Evolutionary conservation across 2,797 vertebrate species (phyloP), one percentile per base, ranked within the genome.

Genomic region (Valencia hispanica): DNA sequence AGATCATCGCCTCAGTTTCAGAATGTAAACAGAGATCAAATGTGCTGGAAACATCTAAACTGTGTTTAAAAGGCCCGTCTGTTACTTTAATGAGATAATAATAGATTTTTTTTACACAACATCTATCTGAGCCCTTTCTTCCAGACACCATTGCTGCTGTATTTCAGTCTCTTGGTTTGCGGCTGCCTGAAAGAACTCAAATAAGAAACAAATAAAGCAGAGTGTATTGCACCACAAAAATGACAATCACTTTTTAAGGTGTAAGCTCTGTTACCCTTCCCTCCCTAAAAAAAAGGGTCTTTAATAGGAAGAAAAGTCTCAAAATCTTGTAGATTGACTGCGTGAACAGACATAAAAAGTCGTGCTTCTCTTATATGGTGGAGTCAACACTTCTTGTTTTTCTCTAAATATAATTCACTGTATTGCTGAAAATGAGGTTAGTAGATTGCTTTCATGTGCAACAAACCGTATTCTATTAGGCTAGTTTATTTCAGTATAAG

Each of bases 131-230:
- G 65, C 63, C 25, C 25, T 59, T 41, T 2, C 11, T 72, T 69
- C 41, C 72, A 65, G 47, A 84, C 76, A 72, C 65, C 20, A 34
- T 6, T 34, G 74, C 48, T 68, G 25, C 70, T n/a, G 17, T 45
- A 66, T 79, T 81, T 69, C 47, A 70, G 79, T 75, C 74, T 59
- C 57, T 25, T 63, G n/a, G 55, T 83, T 72, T 70, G 77, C 5
- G 68, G 81, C 80, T 47, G 43, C 78, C 84, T 77, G 65, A 63
- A 83, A 80, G 75, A 82, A 61, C 82, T 78, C 70, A 74, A 87
- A 86, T 66, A 74, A 85, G 79, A 87, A 86, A 87, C 88, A 89
- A 90, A 89, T 85, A 91, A 87, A 90, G 77, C n/a, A 22, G 77
- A 88, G 86, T 70, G 73, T 48, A 65, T 73, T 78, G 70, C 61